phyloP scores from a whole-genome alignment of 2,113 vertebrate genomes.

The Sialia sialis region DNA sequence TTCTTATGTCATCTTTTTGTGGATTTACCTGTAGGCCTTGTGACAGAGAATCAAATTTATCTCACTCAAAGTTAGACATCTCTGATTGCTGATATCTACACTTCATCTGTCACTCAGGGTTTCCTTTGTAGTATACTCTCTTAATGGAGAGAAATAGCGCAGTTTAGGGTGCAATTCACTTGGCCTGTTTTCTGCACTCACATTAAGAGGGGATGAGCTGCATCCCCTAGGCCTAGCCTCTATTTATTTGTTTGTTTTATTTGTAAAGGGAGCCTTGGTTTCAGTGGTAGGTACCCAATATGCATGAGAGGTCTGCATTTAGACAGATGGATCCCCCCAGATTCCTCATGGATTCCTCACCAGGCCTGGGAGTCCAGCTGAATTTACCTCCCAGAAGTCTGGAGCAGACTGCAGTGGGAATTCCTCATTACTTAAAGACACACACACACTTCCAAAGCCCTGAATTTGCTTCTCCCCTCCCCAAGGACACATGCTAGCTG shows the following conservation, averaged over 20 bases:
- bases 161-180: not conserved
- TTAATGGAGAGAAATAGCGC: not conserved
- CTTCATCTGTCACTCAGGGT: not conserved
- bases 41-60: not conserved
- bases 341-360: not conserved
- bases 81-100: not conserved
- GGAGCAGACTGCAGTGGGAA: not conserved
- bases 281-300: not conserved
- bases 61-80: not conserved
- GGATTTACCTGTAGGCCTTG: not conserved
- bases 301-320: not conserved
- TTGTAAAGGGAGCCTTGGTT: not conserved
- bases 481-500: not conserved
- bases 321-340: not conserved
- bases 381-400: not conserved
- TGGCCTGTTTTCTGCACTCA: not conserved
- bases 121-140: not conserved
- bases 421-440: not conserved
- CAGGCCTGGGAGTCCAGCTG: not conserved
- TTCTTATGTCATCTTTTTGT: not conserved
- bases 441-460: not conserved
- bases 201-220: not conserved
- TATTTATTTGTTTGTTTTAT: not conserved
- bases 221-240: not conserved
- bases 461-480: not conserved